Percentiles rank a stretch among this genome's conserved stretches.
These are phyloP conservation scores for Cheilosia variabilis DNA, from an alignment of 2,888 invertebrate genomes.

Conservation along the genomic window DNA sequence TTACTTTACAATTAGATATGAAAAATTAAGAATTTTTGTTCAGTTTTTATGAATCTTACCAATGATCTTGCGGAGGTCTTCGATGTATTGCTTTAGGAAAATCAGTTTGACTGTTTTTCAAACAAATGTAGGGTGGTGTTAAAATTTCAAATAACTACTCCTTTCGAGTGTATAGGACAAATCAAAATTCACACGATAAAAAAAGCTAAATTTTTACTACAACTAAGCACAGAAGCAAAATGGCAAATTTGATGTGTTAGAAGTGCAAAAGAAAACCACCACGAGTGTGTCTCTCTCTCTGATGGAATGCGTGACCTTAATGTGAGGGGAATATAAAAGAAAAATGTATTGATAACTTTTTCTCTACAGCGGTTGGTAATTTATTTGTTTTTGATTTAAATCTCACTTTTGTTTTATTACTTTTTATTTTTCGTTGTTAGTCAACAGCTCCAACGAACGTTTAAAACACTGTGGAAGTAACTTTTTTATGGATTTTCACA, in stretches of 20 bases:
- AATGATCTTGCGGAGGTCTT: slow-evolving; percentile 84
- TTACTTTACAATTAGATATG: slow-evolving; percentile 31
- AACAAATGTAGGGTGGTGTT: slow-evolving; percentile 71
- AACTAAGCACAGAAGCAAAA: slow-evolving; percentile 73
- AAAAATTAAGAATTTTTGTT: slow-evolving; percentile 31
- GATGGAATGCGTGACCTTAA: slow-evolving; percentile 76
- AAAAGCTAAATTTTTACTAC: slow-evolving; percentile 33
- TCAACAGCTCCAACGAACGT: slow-evolving; percentile 68
- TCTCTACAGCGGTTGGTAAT: slow-evolving; percentile 49
- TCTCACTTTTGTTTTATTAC: slow-evolving; percentile 63
- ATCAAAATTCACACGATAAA: slow-evolving; percentile 52
- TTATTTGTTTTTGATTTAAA: slow-evolving; percentile 42
- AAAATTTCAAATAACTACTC: slow-evolving; percentile 30
- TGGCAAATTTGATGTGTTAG: slow-evolving; percentile 33
- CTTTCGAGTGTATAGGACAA: slow-evolving; percentile 4
- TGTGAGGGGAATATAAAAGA: slow-evolving; percentile 61
- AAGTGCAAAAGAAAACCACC: slow-evolving; percentile 41
- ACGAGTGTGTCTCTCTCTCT: slow-evolving; percentile 47
- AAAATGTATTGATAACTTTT: slow-evolving; percentile 60
- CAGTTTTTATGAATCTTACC: slow-evolving; percentile 80
- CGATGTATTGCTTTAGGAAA: slow-evolving; percentile 84
- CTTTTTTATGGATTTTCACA: slow-evolving; percentile 40
- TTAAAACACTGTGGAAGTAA: slow-evolving; percentile 32
- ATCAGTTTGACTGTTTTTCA: slow-evolving; percentile 83
- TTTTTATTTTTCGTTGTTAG: slow-evolving; percentile 1